Conservation (phyloP, 1,140 invertebrate species). For the Magallana ariakensis region DNA sequence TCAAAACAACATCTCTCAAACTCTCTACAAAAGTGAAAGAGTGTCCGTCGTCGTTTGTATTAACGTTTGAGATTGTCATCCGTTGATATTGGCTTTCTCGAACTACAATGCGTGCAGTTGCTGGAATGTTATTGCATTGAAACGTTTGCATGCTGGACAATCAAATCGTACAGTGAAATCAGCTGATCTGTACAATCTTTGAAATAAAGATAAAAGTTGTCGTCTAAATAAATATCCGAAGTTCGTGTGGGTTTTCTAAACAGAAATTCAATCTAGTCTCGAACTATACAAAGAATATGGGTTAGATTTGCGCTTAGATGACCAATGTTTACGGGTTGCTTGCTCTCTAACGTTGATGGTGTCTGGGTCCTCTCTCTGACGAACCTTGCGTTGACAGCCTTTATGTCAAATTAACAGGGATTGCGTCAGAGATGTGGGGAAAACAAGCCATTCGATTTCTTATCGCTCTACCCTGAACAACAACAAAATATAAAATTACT, state of each 20-base stretch:
- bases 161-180: neutral
- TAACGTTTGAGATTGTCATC: no score
- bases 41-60: no score
- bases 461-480: slow-evolving; percentile 4
- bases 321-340: slow-evolving; percentile 13
- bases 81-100: no score
- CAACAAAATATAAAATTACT: slow-evolving; percentile 36
- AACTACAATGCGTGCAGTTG: neutral
- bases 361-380: neutral
- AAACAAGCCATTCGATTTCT: neutral
- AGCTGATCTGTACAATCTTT: neutral
- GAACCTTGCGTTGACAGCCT: slow-evolving; percentile 22
- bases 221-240: neutral
- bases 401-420: slow-evolving; percentile 22
- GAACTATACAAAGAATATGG: no score
- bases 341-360: neutral
- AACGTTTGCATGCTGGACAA: neutral
- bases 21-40: no score
- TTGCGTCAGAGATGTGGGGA: neutral
- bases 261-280: no score
- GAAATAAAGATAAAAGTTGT: slow-evolving; percentile 1
- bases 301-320: slow-evolving; percentile 15
- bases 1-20: no score
- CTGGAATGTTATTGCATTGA: neutral
- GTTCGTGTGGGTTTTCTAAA: neutral